Percentiles rank a stretch among this genome's conserved stretches.
Evolutionary conservation across 2,888 invertebrate species (phyloP).

Genomic region (Mythimna albipuncta): DNA sequence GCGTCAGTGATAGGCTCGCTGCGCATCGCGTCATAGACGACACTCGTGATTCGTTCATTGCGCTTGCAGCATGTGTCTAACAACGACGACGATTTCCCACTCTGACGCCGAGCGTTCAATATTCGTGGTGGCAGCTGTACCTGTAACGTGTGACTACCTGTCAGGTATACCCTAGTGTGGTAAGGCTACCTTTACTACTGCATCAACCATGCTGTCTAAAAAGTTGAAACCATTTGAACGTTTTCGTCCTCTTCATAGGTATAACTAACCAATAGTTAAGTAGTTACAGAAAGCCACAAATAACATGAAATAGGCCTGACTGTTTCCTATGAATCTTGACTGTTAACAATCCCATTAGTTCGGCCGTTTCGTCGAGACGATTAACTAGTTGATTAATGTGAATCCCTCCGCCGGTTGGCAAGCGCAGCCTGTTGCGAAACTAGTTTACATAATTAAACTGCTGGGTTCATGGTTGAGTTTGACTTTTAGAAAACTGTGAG

Average conservation of each 20-base stretch:
- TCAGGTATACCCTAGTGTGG: too few species aligned
- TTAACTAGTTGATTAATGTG: constrained; percentile 58
- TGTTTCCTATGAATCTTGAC: constrained; percentile 48
- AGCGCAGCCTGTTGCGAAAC: constrained; percentile 50
- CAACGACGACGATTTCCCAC: too few species aligned
- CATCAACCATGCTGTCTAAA: too few species aligned
- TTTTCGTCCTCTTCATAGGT: background rate
- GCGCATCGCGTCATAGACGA: too few species aligned
- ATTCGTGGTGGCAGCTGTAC: too few species aligned
- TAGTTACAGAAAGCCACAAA: constrained; percentile 13
- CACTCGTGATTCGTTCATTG: too few species aligned
- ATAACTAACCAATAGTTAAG: constrained; percentile 1
- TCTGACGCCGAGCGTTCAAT: too few species aligned
- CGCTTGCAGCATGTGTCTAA: too few species aligned
- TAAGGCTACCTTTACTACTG: too few species aligned
- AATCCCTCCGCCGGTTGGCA: constrained; percentile 58
- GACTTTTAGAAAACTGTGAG: constrained; percentile 11
- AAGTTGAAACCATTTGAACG: background rate
- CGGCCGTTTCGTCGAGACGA: constrained; percentile 49
- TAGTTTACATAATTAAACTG: constrained; percentile 51
- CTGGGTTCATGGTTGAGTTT: constrained; percentile 53
- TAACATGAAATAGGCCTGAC: constrained; percentile 16
- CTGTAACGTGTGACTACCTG: too few species aligned
- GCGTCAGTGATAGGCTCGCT: too few species aligned
- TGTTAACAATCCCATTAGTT: constrained; percentile 58